These are phyloP conservation scores for Rafetus swinhoei DNA, from an alignment of 2,113 vertebrate genomes.

Conservation along the genomic window DNA sequence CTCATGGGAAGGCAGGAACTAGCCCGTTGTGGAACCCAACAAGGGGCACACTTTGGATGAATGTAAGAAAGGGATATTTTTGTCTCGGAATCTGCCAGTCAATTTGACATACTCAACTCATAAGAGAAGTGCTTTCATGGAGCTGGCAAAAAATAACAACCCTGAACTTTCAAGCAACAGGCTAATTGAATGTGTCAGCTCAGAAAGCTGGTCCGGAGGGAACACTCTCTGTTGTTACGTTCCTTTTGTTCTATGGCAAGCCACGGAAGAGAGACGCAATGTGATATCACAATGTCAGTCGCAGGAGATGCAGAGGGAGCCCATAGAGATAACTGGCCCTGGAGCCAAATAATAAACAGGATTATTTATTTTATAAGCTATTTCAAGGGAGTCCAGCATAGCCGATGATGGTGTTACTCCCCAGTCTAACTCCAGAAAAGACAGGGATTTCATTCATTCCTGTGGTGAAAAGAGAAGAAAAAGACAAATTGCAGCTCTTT, in stretches of 20 bases:
- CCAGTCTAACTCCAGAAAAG: not conserved
- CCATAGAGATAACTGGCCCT: not conserved
- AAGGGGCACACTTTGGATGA: not conserved
- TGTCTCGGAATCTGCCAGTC: not conserved
- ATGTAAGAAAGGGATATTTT: not conserved
- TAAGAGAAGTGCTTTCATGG: not conserved
- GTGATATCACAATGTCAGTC: not conserved
- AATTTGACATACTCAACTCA: not conserved
- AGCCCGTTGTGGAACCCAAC: not conserved
- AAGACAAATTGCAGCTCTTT: not conserved
- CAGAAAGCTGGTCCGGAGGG: not conserved
- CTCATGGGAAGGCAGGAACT: not conserved
- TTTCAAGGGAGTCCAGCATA: not conserved
- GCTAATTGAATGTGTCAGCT: not conserved
- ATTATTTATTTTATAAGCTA: not conserved
- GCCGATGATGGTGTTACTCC: not conserved
- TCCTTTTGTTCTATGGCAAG: not conserved
- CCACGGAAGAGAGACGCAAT: not conserved
- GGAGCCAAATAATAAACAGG: not conserved
- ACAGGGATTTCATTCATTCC: not conserved
- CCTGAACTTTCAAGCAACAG: not conserved
- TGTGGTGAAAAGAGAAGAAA: not conserved
- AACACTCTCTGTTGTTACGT: not conserved
- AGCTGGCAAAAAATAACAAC: not conserved
- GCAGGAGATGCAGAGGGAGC: not conserved